These are phyloP conservation scores for Pristionchus mayeri DNA, from an alignment of 2,888 invertebrate genomes.

Conservation along the genomic window DNA sequence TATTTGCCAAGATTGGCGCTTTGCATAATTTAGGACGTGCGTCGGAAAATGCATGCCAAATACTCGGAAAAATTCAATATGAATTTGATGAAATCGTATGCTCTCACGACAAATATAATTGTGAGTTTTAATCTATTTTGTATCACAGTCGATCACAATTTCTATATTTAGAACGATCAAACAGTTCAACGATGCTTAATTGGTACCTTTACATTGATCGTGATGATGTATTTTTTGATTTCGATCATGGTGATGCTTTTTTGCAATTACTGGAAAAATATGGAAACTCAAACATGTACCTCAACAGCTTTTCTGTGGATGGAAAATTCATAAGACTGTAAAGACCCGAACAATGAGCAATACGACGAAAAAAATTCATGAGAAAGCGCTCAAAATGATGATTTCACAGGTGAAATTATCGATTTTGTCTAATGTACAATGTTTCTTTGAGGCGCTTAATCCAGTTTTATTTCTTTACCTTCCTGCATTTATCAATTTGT, in stretches of 20 bases:
- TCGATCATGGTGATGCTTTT: neutral
- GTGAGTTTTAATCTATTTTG: too few relatives aligned
- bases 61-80: neutral
- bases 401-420: slow-evolving; percentile 5
- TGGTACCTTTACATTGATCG: too few relatives aligned
- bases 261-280: too few relatives aligned
- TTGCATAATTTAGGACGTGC: neutral
- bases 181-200: neutral
- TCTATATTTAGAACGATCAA: neutral
- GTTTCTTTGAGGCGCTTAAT: neutral
- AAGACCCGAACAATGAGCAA: neutral
- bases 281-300: neutral
- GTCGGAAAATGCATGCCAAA: neutral
- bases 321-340: neutral
- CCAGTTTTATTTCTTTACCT: neutral
- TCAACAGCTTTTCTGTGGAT: neutral
- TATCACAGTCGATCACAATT: neutral
- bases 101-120: neutral
- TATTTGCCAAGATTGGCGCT: too few relatives aligned
- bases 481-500: neutral
- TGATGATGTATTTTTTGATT: neutral
- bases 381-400: slow-evolving; percentile 4
- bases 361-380: neutral
- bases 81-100: neutral
- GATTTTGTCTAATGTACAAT: neutral